A percentile compares a stretch with the other conserved stretches of the same genome.
phyloP scores from a whole-genome alignment of 2,888 invertebrate species.

The Allophyes oxyacanthae region DNA sequence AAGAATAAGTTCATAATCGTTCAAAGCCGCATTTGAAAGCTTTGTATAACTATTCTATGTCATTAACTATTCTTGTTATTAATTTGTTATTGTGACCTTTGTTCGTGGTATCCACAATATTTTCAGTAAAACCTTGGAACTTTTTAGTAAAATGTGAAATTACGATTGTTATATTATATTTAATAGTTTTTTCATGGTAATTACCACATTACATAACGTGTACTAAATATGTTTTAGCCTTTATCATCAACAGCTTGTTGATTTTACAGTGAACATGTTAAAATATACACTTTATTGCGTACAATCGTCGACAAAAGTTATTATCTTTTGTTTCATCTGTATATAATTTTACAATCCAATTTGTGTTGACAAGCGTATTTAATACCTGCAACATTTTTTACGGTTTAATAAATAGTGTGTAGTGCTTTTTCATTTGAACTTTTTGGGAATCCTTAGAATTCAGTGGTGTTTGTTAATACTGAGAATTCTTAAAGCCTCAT shows the following conservation, averaged over 20 bases:
- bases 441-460: neutral
- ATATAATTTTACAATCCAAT: neutral
- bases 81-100: no score
- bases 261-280: conserved; percentile 1
- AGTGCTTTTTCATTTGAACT: neutral
- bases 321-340: neutral
- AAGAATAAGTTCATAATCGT: no score
- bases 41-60: no score
- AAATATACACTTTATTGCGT: conserved; percentile 3
- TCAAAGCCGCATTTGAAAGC: no score
- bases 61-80: no score
- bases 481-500: neutral
- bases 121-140: no score
- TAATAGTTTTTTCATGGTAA: neutral
- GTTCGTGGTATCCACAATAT: no score
- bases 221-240: conserved; percentile 20
- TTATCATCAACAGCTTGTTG: neutral
- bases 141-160: no score
- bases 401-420: neutral
- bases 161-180: neutral
- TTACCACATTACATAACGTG: neutral
- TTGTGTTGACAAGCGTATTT: neutral
- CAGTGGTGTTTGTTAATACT: neutral
- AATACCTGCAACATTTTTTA: no score
- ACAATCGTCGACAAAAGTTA: conserved; percentile 6